phyloP scores from a whole-genome alignment of 2,888 invertebrate species.

The Trissoscelio sp. region DNA sequence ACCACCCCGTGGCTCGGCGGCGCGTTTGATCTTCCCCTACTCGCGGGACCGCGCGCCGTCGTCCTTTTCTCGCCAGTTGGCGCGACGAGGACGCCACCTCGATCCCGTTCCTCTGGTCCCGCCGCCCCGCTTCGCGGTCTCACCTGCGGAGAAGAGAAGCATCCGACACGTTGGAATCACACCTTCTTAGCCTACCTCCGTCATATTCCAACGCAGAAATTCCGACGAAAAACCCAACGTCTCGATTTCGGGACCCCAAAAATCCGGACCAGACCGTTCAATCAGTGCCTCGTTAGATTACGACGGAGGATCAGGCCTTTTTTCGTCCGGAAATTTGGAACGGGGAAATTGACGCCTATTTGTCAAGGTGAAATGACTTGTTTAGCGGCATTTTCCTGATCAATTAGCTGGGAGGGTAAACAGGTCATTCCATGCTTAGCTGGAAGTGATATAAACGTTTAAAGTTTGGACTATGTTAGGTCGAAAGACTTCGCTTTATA shows the following conservation, averaged over 20 bases:
- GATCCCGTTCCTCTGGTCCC: constrained; percentile 53
- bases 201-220: constrained; percentile 75
- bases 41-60: constrained; percentile 67
- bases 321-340: constrained; percentile 18
- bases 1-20: constrained; percentile 83
- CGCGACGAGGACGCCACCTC: constrained; percentile 75
- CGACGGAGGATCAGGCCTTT: constrained; percentile 8
- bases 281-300: constrained; percentile 65
- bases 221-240: constrained; percentile 35
- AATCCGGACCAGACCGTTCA: constrained; percentile 46
- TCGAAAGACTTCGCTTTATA: too few relatives aligned
- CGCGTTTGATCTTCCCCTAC: constrained; percentile 75
- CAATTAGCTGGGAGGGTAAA: too few relatives aligned
- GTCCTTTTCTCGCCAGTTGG: constrained; percentile 55
- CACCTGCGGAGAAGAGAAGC: constrained; percentile 69
- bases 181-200: constrained; percentile 80
- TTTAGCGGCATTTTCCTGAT: background rate
- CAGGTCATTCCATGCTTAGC: too few relatives aligned
- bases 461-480: too few relatives aligned
- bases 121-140: constrained; percentile 65
- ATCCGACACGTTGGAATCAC: constrained; percentile 81
- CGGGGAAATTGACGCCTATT: background rate
- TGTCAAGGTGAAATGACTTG: background rate
- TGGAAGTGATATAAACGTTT: too few relatives aligned
- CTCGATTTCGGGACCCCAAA: constrained; percentile 22